A percentile compares a stretch with the other conserved stretches of the same genome.
These are phyloP conservation scores for Myripristis jacobus DNA, from an alignment of 2,797 vertebrate genomes.

Conservation along the genomic window DNA sequence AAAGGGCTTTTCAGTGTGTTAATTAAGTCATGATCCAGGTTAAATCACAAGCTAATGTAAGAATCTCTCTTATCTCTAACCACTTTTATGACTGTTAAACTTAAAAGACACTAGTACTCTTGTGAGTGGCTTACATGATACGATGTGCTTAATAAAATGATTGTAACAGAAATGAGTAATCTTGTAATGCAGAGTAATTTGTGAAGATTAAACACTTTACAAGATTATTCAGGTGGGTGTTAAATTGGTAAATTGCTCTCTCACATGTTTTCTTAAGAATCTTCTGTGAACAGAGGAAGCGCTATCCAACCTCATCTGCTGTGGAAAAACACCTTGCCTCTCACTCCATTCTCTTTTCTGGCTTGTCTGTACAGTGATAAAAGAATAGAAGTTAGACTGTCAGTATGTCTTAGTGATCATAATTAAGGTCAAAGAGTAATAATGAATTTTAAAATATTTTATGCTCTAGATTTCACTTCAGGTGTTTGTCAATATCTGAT, in stretches of 20 bases:
- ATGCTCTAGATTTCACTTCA: background rate
- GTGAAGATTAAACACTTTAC: background rate
- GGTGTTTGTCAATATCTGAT: background rate
- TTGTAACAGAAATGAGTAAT: constrained; percentile 6
- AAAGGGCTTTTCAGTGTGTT: constrained; percentile 44
- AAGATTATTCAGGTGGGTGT: background rate
- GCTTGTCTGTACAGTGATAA: background rate
- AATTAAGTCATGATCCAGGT: constrained; percentile 7
- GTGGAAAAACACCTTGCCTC: too few relatives aligned
- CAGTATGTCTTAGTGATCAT: background rate
- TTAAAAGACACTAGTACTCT: background rate
- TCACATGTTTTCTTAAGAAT: background rate
- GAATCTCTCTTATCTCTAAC: constrained; percentile 19
- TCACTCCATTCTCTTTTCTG: background rate
- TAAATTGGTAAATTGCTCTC: constrained; percentile 6
- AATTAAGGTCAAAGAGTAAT: background rate
- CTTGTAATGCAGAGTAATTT: background rate
- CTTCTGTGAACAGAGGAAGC: background rate
- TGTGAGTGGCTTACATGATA: constrained; percentile 22
- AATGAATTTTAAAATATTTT: background rate
- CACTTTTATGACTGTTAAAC: background rate
- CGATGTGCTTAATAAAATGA: constrained; percentile 65
- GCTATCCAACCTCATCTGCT: background rate
- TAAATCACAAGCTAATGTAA: constrained; percentile 11
- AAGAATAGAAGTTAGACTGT: background rate